Percentiles rank a stretch among this genome's conserved stretches.
phyloP scores from a whole-genome alignment of 1,140 invertebrate genomes.

The Lerema accius region DNA sequence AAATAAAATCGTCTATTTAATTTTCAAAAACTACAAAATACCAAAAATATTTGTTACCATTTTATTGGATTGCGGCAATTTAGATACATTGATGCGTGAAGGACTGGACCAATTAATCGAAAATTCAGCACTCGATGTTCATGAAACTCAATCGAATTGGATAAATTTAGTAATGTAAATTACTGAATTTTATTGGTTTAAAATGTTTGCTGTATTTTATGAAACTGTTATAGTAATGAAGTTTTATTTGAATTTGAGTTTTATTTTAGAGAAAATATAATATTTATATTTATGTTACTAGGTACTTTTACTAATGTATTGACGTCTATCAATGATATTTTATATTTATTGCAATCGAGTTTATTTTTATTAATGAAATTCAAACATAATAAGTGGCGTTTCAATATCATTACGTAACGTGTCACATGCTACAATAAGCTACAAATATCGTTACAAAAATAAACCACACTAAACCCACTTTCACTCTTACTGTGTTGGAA shows the following conservation, averaged over 20 bases:
- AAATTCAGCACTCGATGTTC: constrained; percentile 13
- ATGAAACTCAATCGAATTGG: constrained; percentile 20
- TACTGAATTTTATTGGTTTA: constrained; percentile 9
- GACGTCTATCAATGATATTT: too few relatives aligned
- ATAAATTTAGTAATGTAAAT: constrained; percentile 19
- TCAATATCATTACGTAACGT: constrained; percentile 76
- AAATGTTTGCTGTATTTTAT: background rate
- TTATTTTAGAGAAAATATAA: too few relatives aligned
- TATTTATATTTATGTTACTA: too few relatives aligned
- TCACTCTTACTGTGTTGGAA: background rate
- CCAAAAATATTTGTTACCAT: background rate
- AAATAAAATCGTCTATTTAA: background rate
- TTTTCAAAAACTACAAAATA: background rate
- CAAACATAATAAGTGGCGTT: too few relatives aligned
- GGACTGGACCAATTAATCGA: constrained; percentile 3
- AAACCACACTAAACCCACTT: background rate
- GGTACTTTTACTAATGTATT: too few relatives aligned
- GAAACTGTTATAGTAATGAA: too few relatives aligned
- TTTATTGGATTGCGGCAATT: background rate
- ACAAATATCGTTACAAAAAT: constrained; percentile 47
- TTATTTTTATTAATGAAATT: too few relatives aligned
- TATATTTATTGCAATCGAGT: too few relatives aligned
- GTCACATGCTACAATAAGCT: too few relatives aligned
- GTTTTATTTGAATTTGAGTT: too few relatives aligned
- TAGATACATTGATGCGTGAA: background rate